Evolutionary conservation across 2,888 invertebrate species (phyloP), one percentile per base, ranked within the genome.

Genomic region (Acanthococcus lagerstroemiae): DNA sequence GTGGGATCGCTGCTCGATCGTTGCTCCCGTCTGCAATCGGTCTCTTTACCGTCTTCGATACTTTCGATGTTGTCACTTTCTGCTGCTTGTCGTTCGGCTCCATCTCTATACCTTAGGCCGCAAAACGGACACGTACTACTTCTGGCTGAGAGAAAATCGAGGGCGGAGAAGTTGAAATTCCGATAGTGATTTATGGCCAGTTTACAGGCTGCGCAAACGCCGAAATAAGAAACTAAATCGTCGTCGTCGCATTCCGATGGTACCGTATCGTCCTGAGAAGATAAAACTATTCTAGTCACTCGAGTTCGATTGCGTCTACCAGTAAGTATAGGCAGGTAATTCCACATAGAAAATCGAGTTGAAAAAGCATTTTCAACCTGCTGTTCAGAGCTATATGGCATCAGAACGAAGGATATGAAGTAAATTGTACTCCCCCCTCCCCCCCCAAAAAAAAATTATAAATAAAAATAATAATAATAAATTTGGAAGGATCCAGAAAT

Each of bases 121-220:
- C 75, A 75, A 69, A 74, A 75, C 19, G 75, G 74, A 65, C 75
- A 75, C 3, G 73, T 72, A 19, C 55, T 69, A 46, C 22, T 44
- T 55, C 65, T 26, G 19, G 19, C 45, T 22, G 65, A 55, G 1
- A 55, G 27, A n/a, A 65, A 46, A 25, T 55, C 65, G 6, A 55
- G 45, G 26, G 65, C 45, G 1, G 65, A 55, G 7, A 58, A 21
- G 27, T 60, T 48, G 55, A 63, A 63, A 15, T 52, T 55, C 3
- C 48, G 21, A 45, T 55, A 55, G 21, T 55, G 65, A 26, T 65
- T 45, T 55, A 65, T 45, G 55, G 65, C 65, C 48, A 65, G 55
- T 44, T 65, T 65, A 45, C 71, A 72, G 70, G 68, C 66, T 6
- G 66, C 56, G 63, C 70, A 68, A 24, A 67, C 66, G 22, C 68